Evolutionary conservation across 2,797 vertebrate genomes (phyloP).

Genomic region (Limosa lapponica): DNA sequence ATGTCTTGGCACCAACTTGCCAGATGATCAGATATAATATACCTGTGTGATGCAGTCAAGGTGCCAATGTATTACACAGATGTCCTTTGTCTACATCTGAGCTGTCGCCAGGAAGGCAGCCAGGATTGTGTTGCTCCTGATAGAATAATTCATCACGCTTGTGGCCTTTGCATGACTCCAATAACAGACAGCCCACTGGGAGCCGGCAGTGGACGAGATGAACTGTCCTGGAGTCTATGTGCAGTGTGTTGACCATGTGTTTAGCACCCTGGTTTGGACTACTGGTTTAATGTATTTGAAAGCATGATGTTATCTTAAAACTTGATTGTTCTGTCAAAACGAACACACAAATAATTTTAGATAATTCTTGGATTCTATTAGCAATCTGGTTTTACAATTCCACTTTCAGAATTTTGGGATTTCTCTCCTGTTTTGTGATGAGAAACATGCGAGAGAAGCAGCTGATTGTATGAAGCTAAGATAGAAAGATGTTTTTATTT

Average conservation of each 20-base stretch:
- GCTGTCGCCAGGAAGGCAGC: slow-evolving; percentile 10
- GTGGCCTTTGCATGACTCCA: slow-evolving; percentile 1
- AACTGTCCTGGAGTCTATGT: background rate
- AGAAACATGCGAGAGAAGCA: background rate
- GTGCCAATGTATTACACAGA: background rate
- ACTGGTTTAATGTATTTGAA: background rate
- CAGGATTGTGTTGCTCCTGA: background rate
- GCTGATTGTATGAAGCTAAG: background rate
- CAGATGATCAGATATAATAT: background rate
- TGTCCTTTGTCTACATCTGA: slow-evolving; percentile 22
- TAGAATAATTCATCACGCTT: background rate
- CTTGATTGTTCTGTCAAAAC: background rate
- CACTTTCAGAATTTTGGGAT: background rate
- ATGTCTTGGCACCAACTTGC: background rate
- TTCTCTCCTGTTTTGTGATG: background rate
- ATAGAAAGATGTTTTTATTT: background rate
- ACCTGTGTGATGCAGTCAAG: background rate
- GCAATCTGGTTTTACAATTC: background rate
- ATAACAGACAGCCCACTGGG: background rate
- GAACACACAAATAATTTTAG: background rate
- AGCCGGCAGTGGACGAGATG: background rate
- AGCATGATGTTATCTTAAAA: background rate
- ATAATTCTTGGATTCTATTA: background rate
- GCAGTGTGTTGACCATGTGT: background rate
- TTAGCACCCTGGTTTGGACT: background rate